Evolutionary conservation across 2,888 invertebrate species (phyloP).

Genomic region (Cacoxenus indagator): DNA sequence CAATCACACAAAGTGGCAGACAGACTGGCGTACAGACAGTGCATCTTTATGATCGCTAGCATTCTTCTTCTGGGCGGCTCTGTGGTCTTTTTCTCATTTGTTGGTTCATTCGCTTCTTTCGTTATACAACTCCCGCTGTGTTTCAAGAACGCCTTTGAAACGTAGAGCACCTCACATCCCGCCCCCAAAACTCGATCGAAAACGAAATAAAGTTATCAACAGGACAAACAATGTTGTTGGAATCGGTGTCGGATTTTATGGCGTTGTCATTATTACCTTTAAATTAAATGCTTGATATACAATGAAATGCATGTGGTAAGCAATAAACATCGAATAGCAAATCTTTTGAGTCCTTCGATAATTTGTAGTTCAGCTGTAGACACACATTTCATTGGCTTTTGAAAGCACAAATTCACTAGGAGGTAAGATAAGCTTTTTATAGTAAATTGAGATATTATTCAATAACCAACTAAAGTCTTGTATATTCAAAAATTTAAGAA

Average conservation of each 20-base stretch:
- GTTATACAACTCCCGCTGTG: constrained; percentile 22
- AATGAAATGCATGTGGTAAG: no score
- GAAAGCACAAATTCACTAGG: not conserved
- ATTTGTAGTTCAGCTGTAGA: no score
- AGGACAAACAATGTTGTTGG: constrained; percentile 54
- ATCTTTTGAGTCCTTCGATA: not conserved
- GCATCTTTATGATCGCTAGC: not conserved
- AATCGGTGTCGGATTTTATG: constrained; percentile 43
- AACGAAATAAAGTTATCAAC: constrained; percentile 58
- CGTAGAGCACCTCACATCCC: no score
- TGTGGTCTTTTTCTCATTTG: not conserved
- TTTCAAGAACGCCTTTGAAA: not conserved
- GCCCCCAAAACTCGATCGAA: not conserved
- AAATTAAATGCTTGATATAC: constrained; percentile 49
- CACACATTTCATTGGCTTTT: not conserved
- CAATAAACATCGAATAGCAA: not conserved
- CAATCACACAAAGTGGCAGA: no score
- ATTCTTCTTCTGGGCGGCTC: constrained; percentile 1
- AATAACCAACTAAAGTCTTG: no score
- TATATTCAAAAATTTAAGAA: no score
- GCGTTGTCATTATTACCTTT: constrained; percentile 60
- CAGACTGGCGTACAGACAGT: no score
- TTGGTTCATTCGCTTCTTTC: not conserved
- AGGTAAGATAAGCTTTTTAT: no score
- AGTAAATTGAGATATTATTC: no score